phyloP scores from a whole-genome alignment of 2,113 vertebrate genomes.

The Euleptes europaea region DNA sequence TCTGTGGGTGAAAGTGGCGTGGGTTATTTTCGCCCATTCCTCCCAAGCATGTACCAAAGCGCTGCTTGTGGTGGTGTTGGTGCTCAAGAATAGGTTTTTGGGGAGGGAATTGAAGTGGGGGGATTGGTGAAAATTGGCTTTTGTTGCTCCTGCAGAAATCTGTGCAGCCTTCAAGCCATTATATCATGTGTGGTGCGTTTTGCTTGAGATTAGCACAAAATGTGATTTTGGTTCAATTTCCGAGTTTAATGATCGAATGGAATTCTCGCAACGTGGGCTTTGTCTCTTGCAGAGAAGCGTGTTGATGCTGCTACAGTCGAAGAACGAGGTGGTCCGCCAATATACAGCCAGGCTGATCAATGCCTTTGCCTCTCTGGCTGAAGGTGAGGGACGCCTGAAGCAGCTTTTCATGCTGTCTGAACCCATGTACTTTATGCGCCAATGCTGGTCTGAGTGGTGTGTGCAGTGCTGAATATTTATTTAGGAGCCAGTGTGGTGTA shows the following conservation, averaged over 20 bases:
- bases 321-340: slow-evolving; percentile 87
- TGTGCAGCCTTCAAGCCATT: too few species aligned
- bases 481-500: too few species aligned
- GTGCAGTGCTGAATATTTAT: too few species aligned
- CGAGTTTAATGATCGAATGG: neutral
- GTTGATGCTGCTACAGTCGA: slow-evolving; percentile 83
- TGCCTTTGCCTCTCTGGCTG: slow-evolving; percentile 87
- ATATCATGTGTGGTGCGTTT: neutral
- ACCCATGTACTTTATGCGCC: neutral
- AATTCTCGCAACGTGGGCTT: neutral
- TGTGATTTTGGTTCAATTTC: neutral
- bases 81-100: too few species aligned
- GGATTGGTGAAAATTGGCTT: too few species aligned
- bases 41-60: too few species aligned
- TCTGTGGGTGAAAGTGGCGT: too few species aligned
- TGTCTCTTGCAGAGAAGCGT: slow-evolving; percentile 75
- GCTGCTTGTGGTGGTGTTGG: too few species aligned
- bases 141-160: too few species aligned
- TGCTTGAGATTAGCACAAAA: too few species aligned
- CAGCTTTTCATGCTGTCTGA: neutral
- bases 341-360: slow-evolving; percentile 91
- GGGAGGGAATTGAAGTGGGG: too few species aligned
- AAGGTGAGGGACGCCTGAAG: slow-evolving; percentile 75
- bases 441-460: neutral
- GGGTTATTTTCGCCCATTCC: too few species aligned